phyloP scores from a whole-genome alignment of 2,888 invertebrate species.

The Teinopalpus imperialis region DNA sequence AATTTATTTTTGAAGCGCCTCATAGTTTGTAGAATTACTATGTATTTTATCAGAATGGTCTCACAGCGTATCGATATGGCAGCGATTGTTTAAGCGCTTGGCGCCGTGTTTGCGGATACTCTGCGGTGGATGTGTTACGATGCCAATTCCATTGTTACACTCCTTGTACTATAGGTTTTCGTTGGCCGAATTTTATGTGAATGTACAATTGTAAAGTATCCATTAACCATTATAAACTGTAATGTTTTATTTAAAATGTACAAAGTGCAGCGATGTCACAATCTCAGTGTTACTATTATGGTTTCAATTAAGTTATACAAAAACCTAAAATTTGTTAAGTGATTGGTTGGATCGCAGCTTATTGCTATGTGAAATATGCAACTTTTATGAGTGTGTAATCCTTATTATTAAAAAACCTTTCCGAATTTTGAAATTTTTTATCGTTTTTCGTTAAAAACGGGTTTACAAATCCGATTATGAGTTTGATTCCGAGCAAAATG shows the following conservation, averaged over 20 bases:
- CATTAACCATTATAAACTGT: slow-evolving; percentile 16
- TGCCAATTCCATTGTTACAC: slow-evolving; percentile 53
- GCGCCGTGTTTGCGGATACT: slow-evolving; percentile 56
- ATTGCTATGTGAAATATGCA: too few species aligned
- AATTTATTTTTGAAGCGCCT: too few species aligned
- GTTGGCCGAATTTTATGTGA: slow-evolving; percentile 35
- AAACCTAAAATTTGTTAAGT: too few species aligned
- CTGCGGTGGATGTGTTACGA: slow-evolving; percentile 60
- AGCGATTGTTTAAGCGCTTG: slow-evolving; percentile 60
- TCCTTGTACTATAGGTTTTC: slow-evolving; percentile 37
- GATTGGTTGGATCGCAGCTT: not conserved
- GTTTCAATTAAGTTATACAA: too few species aligned
- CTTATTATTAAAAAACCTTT: too few species aligned
- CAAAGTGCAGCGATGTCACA: slow-evolving; percentile 34
- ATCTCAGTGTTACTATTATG: not conserved
- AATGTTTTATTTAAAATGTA: not conserved
- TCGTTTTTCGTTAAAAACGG: too few species aligned
- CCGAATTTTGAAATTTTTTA: too few species aligned
- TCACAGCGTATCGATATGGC: slow-evolving; percentile 49
- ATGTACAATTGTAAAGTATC: slow-evolving; percentile 26
- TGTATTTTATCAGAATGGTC: slow-evolving; percentile 3
- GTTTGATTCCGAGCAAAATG: too few species aligned
- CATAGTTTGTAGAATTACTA: not conserved
- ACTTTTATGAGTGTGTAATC: too few species aligned
- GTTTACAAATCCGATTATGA: too few species aligned